Conservation (phyloP, 2,113 vertebrate genomes). For the Hypanus sabinus region DNA sequence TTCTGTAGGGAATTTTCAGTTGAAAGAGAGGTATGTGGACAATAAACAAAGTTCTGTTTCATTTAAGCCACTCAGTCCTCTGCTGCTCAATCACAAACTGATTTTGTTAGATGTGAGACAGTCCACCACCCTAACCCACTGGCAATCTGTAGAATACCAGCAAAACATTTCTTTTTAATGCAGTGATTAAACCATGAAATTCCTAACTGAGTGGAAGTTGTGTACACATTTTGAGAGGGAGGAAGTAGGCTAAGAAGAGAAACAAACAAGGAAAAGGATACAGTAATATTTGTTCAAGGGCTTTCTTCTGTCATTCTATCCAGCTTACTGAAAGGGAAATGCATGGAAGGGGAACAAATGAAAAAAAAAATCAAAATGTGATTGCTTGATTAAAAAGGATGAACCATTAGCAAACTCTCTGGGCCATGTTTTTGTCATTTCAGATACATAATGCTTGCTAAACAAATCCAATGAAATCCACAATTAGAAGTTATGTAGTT, state of each 20-base stretch:
- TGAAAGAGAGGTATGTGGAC: background rate
- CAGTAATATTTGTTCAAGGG: background rate
- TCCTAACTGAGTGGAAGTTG: background rate
- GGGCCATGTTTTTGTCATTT: slow-evolving; percentile 16
- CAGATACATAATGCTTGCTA: slow-evolving; percentile 18
- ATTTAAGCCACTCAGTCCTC: background rate
- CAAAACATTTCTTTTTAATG: background rate
- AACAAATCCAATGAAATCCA: slow-evolving; percentile 34
- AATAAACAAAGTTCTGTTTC: background rate
- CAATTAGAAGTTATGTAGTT: slow-evolving; percentile 26
- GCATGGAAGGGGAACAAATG: background rate
- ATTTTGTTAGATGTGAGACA: background rate
- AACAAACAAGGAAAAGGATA: background rate
- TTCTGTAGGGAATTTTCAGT: background rate
- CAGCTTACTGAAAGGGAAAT: background rate
- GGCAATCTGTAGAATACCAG: background rate
- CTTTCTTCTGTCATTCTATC: slow-evolving; percentile 4
- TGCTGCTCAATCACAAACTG: background rate
- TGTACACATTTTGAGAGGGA: background rate
- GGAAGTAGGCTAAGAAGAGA: background rate
- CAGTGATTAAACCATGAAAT: background rate
- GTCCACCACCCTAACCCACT: background rate
- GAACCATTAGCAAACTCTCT: background rate
- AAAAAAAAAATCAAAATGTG: slow-evolving; percentile 14
- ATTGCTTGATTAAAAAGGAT: slow-evolving; percentile 23